A percentile compares a stretch with the other conserved stretches of the same genome.
Evolutionary conservation across 1,140 invertebrate species (phyloP).

Genomic region (Dreissena polymorpha): DNA sequence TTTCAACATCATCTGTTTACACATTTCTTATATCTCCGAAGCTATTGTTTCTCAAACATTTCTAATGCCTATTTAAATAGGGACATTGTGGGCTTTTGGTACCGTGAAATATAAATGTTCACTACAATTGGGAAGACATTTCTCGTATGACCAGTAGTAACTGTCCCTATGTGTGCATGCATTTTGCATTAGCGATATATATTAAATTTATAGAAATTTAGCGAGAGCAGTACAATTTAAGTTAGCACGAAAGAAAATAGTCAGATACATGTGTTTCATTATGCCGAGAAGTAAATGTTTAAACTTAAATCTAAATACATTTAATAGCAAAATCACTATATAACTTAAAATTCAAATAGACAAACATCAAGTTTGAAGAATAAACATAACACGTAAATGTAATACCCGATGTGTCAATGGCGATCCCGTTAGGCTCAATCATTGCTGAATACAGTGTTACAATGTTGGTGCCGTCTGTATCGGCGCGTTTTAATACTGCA

Average conservation of each 20-base stretch:
- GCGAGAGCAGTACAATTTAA: too few relatives aligned
- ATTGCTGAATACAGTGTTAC: not conserved
- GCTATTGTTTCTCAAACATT: not conserved
- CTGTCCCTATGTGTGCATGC: too few relatives aligned
- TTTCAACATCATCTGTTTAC: not conserved
- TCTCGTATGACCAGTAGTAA: too few relatives aligned
- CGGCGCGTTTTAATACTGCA: conserved; percentile 2
- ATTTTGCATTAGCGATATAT: too few relatives aligned
- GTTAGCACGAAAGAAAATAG: too few relatives aligned
- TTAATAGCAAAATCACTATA: too few relatives aligned
- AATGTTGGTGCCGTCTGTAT: conserved; percentile 25
- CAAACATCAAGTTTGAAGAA: too few relatives aligned
- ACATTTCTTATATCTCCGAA: not conserved
- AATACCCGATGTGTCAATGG: conserved; percentile 37
- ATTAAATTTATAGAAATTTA: too few relatives aligned
- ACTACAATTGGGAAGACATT: not conserved
- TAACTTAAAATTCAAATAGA: too few relatives aligned
- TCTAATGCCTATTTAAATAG: not conserved
- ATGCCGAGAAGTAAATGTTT: too few relatives aligned
- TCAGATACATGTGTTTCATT: too few relatives aligned
- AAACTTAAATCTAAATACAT: too few relatives aligned
- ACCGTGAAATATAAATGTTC: not conserved
- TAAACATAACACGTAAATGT: not conserved
- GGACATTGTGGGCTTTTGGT: not conserved
- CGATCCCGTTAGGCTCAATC: conserved; percentile 28